These are phyloP conservation scores for Mesoligia furuncula DNA, from an alignment of 2,888 invertebrate species.

Conservation along the genomic window DNA sequence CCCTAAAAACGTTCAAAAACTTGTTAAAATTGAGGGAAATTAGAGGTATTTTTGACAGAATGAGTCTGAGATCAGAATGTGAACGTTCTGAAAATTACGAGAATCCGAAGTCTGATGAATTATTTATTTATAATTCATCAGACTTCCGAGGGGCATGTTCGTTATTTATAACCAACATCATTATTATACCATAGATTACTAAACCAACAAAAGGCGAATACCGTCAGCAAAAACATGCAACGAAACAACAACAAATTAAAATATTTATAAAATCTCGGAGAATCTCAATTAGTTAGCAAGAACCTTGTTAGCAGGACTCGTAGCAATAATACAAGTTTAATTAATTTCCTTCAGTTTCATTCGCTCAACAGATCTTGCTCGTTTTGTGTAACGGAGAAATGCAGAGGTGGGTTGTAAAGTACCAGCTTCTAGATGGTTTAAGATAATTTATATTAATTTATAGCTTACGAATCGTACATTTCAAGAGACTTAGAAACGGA, in stretches of 20 bases:
- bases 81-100: background rate
- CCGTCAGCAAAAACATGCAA: background rate
- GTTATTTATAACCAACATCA: background rate
- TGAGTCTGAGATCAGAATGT: background rate
- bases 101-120: background rate
- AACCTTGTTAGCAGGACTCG: constrained; percentile 43
- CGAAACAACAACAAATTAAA: constrained; percentile 38
- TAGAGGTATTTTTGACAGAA: background rate
- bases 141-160: too few species aligned
- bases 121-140: too few species aligned
- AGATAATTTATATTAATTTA: background rate
- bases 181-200: background rate
- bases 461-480: background rate
- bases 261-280: constrained; percentile 38
- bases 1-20: background rate
- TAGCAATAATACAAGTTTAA: constrained; percentile 54
- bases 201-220: background rate
- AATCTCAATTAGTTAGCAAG: constrained; percentile 45
- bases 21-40: background rate
- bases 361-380: constrained; percentile 37
- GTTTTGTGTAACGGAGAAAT: constrained; percentile 32
- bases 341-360: constrained; percentile 50
- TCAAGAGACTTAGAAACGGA: background rate
- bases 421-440: background rate
- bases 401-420: constrained; percentile 14